Conservation (phyloP, 2,113 vertebrate genomes). For the Onychorhynchus coronatus region DNA sequence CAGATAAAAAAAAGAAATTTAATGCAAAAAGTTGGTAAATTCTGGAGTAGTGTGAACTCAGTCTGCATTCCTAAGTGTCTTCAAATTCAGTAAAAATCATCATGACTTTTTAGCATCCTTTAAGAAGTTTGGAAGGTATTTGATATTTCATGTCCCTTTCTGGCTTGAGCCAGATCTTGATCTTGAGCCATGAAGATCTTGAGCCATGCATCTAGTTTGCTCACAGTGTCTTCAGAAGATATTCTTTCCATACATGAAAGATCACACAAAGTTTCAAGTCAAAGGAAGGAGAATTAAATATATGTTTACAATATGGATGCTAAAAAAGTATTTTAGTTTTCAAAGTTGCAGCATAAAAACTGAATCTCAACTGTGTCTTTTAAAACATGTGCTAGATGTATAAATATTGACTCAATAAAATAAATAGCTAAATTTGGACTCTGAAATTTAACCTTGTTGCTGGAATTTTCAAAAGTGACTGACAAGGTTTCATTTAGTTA, state of each 20-base stretch:
- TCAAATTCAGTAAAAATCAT: neutral
- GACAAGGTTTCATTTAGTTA: neutral
- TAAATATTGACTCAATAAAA: neutral
- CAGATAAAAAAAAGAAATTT: neutral
- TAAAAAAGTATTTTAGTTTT: neutral
- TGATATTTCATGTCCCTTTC: neutral
- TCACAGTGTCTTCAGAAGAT: neutral
- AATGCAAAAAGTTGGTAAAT: neutral
- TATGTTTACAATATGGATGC: neutral
- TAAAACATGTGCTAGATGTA: neutral
- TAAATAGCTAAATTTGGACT: neutral
- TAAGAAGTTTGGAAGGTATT: neutral
- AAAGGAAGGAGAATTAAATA: neutral
- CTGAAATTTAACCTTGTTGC: neutral
- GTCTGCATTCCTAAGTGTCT: neutral
- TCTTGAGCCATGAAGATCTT: too few species aligned
- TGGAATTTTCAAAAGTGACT: neutral
- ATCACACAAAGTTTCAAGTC: neutral
- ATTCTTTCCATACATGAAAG: neutral
- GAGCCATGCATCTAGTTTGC: neutral
- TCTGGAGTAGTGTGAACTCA: neutral
- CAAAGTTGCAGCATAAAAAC: neutral
- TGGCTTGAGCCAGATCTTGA: too few species aligned
- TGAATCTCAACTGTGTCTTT: neutral
- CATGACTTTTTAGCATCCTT: neutral